Evolutionary conservation across 2,113 vertebrate genomes (phyloP).

Genomic region (Excalfactoria chinensis): DNA sequence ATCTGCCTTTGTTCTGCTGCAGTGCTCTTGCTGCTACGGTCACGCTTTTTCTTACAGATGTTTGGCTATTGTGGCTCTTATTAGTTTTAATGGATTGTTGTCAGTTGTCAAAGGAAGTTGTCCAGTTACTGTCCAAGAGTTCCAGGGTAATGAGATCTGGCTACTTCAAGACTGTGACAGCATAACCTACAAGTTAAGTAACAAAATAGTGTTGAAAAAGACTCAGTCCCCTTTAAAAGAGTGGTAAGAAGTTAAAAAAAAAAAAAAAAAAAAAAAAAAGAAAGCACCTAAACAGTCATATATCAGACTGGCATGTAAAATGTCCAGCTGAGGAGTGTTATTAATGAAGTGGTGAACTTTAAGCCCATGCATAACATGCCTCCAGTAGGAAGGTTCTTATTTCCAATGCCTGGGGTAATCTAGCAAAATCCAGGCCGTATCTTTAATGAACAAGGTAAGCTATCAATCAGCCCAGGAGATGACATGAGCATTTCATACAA

Average conservation of each 20-base stretch:
- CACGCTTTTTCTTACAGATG: neutral
- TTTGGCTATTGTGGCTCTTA: neutral
- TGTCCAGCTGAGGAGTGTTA: constrained; percentile 66
- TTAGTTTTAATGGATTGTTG: constrained; percentile 27
- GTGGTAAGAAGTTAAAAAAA: neutral
- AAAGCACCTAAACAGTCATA: constrained; percentile 63
- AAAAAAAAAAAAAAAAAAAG: neutral
- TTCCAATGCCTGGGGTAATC: constrained; percentile 71
- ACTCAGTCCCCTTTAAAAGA: constrained; percentile 48
- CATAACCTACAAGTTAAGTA: constrained; percentile 9
- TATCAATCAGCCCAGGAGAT: constrained; percentile 71
- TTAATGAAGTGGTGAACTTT: constrained; percentile 74
- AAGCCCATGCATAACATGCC: constrained; percentile 66
- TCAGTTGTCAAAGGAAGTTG: constrained; percentile 17
- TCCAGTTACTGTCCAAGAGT: constrained; percentile 17
- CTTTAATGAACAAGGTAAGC: constrained; percentile 76
- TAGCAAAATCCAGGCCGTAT: constrained; percentile 56
- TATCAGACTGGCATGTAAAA: constrained; percentile 49
- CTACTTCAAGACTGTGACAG: neutral
- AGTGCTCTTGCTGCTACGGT: neutral
- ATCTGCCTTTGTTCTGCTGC: neutral
- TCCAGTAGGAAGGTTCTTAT: constrained; percentile 69
- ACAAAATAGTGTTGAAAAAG: neutral
- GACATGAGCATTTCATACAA: constrained; percentile 62
- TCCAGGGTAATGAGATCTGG: constrained; percentile 14